Base-by-base conservation (phyloP, 1,140 invertebrate genomes). In the Elysia chlorotica region DNA sequence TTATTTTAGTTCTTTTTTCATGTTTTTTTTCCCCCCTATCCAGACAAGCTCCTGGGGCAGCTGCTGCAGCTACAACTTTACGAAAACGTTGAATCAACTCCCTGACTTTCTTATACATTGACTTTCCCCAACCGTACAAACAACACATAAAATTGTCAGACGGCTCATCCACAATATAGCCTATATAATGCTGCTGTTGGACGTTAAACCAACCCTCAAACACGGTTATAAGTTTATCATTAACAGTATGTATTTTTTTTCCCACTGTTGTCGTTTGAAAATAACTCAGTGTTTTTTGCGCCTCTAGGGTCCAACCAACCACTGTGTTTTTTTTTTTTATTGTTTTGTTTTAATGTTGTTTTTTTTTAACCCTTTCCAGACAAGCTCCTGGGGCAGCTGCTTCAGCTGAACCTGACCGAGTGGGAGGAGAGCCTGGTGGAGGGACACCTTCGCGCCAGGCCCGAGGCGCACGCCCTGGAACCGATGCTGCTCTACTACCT, bases 361-460 rank as follows among this genome's bases (percentile, higher is more conserved):
- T 68, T 31, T 56, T 31, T 56, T 68, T 2, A n/a, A n/a, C n/a
- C n/a, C n/a, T n/a, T n/a, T n/a, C 2, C 67, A 70, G 67, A 70
- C n/a, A 70, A 70, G 25, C 31, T 82, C 6, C 65, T 92, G 3
- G 82, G 87, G 6, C 85, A 90, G n/a, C 83, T 92, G 56, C 79
- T 92, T 14, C 88, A 90, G 74, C 78, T 91, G 36, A 87, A 89
- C 3, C 77, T 92, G 25, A 88, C 87, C 28, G 65, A 81, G 87
- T 0, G 21, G 30, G 91, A 92, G 76, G 91, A 92, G 74, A 83
- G 88, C 17, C 85, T 86, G 23, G 89, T 92, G 36, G 80, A 90
- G 0, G 82, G 86, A 2, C 91, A 90, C 74, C 79, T 92, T 1
- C 85, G 88, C 65, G 79, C 86, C 4, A 89, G 87, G 54, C 79